Base-by-base conservation (phyloP, 2,113 vertebrate species). In the Eublepharis macularius region DNA sequence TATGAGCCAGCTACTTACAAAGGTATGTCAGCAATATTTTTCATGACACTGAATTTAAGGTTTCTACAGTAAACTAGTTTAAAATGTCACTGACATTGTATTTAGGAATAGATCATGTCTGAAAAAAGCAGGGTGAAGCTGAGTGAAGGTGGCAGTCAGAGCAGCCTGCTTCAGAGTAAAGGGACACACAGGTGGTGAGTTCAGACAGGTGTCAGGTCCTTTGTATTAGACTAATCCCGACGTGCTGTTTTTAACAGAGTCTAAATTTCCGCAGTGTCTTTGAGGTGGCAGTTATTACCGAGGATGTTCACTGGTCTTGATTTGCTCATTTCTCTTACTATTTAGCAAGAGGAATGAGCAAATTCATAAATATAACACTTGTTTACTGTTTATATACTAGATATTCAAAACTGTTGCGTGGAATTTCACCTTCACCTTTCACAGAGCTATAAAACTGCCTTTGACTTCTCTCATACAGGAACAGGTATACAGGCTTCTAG, bases 1-100 rank as follows among this genome's bases (percentile, higher is more conserved):
- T 91, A 96, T 99, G 96, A 97, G 98, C 92, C 98, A 98, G 92
- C 90, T 97, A 4, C 97, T 99, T 82, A 98, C 97, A 0, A 98
- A 98, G 98, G 98, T 98, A 85, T 6, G 88, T 87, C 80, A 84
- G 0, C 74, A 72, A 11, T 87, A 14, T 4, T 87, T 36, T 12
- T 86, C 11, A 19, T 24, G 36, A 12, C 80, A 1, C 29, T 63
- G 32, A 60, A 82, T 41, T 86, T 89, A 24, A 21, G 69, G 60
- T 84, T 75, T 47, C 69, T 13, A 8, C 24, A 14, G 7, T 29
- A 84, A 34, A 86, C 32, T 10, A 70, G 24, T 39, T 41, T 63
- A 43, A 51, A 1, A 2, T 29, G 1, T 66, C 72, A 45, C 9
- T 83, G 76, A 54, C 87, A 89, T 43, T 54, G 36, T 13, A 85